Evolutionary conservation across 2,888 invertebrate genomes (phyloP).

Genomic region (Nephrotoma appendiculata): DNA sequence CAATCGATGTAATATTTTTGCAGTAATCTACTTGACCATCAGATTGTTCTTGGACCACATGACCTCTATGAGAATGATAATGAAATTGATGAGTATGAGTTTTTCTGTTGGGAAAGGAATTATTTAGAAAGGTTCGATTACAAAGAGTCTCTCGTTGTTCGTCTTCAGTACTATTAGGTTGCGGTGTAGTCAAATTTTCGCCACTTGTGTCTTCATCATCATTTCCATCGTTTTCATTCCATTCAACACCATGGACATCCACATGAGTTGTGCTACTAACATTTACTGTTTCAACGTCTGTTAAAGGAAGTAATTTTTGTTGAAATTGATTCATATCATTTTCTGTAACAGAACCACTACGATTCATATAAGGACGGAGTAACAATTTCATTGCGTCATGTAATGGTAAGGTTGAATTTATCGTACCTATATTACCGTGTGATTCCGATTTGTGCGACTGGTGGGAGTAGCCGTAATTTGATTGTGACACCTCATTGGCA

Average conservation of each 20-base stretch:
- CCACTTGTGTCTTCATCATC: neutral
- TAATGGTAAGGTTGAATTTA: conserved; percentile 15
- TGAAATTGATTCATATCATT: conserved; percentile 20
- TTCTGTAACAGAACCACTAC: conserved; percentile 21
- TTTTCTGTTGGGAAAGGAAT: neutral
- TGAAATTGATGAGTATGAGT: neutral
- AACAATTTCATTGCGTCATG: conserved; percentile 25
- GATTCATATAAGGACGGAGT: conserved; percentile 25
- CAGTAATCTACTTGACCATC: neutral
- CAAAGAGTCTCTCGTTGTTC: too few species aligned
- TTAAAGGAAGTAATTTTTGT: neutral
- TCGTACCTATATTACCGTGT: neutral
- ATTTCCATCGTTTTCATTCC: neutral
- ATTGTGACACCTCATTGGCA: neutral
- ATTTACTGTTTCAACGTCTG: neutral
- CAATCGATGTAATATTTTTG: neutral
- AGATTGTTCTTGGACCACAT: neutral
- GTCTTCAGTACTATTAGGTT: neutral
- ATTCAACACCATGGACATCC: neutral
- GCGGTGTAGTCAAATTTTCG: neutral
- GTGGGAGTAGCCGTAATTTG: neutral
- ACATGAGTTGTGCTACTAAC: neutral
- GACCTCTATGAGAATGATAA: neutral
- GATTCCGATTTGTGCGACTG: neutral
- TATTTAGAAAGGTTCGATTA: neutral